These are phyloP conservation scores for Brachyhypopomus occidentalis DNA, from an alignment of 2,113 vertebrate genomes.

Conservation along the genomic window DNA sequence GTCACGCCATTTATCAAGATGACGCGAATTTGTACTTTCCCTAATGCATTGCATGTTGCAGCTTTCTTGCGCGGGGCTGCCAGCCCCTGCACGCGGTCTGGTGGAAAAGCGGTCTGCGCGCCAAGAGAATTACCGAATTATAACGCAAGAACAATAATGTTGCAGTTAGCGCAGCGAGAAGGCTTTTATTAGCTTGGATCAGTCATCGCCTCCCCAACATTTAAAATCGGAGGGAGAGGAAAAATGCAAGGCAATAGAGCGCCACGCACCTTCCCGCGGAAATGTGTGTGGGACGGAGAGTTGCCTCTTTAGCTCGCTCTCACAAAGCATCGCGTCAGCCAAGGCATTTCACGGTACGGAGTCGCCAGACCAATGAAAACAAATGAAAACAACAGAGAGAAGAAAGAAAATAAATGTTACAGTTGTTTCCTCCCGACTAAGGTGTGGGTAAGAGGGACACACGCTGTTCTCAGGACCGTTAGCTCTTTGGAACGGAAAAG, in stretches of 20 bases:
- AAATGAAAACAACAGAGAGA: conserved; percentile 55
- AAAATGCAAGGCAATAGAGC: conserved; percentile 9
- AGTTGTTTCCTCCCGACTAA: conserved; percentile 40
- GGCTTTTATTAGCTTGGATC: conserved; percentile 51
- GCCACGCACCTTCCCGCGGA: neutral
- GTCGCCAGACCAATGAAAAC: conserved; percentile 55
- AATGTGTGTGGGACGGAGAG: conserved; percentile 42
- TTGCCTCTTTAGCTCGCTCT: conserved; percentile 28
- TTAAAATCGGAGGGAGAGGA: conserved; percentile 13
- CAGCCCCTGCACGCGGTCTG: conserved; percentile 11
- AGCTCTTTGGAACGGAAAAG: conserved; percentile 31
- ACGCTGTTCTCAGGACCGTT: conserved; percentile 40
- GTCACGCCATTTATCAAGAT: conserved; percentile 17
- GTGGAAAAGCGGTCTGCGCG: conserved; percentile 32
- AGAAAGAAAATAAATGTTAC: conserved; percentile 53
- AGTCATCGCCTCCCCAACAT: conserved; percentile 47
- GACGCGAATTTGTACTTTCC: neutral
- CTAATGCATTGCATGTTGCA: conserved; percentile 18
- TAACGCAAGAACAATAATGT: conserved; percentile 37
- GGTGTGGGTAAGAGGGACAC: conserved; percentile 32
- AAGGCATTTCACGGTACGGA: neutral
- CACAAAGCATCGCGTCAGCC: conserved; percentile 18
- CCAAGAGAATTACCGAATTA: conserved; percentile 38
- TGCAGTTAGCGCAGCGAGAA: conserved; percentile 30
- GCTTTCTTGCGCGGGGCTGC: conserved; percentile 14